Evolutionary conservation across 2,113 vertebrate species (phyloP).

Genomic region (Bettongia penicillata): DNA sequence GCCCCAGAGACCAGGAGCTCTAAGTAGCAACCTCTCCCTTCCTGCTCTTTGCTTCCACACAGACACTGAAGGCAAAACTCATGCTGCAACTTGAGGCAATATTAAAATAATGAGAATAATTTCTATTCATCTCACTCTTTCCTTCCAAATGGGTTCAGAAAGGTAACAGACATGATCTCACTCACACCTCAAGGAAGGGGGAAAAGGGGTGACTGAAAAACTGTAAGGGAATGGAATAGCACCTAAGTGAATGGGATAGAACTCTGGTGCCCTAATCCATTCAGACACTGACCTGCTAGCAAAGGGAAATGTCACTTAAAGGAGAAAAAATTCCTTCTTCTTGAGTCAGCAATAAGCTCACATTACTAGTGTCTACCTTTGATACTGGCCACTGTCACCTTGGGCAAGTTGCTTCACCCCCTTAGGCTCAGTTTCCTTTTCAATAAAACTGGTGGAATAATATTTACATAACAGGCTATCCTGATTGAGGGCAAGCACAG

Average conservation of each 20-base stretch:
- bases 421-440: background rate
- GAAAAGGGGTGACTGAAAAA: fast-evolving
- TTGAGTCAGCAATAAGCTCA: background rate
- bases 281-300: background rate
- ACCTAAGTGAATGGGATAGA: background rate
- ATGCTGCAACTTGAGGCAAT: background rate
- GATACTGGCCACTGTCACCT: background rate
- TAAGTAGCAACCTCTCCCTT: background rate
- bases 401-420: background rate
- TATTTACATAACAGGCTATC: background rate
- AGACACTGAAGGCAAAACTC: background rate
- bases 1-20: background rate
- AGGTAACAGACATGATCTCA: background rate
- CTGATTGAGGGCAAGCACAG: background rate
- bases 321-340: background rate
- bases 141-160: background rate
- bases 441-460: background rate
- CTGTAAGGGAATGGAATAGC: background rate
- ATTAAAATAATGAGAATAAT: conserved; percentile 18
- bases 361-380: background rate
- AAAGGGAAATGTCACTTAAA: background rate
- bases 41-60: background rate
- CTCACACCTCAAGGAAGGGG: background rate
- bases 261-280: background rate
- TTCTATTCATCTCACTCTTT: background rate